Percentiles rank a stretch among this genome's conserved stretches.
Evolutionary conservation across 2,888 invertebrate genomes (phyloP).

Genomic region (Hypomecis atomaria): DNA sequence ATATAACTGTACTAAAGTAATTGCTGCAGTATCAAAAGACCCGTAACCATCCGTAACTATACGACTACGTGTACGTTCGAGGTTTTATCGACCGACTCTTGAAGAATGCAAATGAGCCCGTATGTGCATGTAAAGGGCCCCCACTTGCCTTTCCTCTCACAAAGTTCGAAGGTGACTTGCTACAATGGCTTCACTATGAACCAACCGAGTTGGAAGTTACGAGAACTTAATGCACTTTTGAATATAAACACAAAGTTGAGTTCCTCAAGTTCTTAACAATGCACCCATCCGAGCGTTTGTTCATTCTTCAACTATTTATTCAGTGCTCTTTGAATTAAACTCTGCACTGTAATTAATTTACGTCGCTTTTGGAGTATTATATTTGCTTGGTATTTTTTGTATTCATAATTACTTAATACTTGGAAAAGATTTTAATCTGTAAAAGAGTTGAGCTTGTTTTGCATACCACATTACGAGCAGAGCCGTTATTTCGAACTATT

Average conservation of each 20-base stretch:
- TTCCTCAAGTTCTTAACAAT: slow-evolving; percentile 53
- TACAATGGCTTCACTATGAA: slow-evolving; percentile 43
- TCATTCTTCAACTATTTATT: slow-evolving; percentile 38
- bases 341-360: slow-evolving; percentile 36
- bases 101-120: slow-evolving; percentile 10
- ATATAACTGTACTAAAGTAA: too few relatives aligned
- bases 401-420: neutral
- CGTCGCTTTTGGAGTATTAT: slow-evolving; percentile 5
- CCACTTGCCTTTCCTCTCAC: slow-evolving; percentile 20
- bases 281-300: slow-evolving; percentile 37
- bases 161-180: slow-evolving; percentile 28
- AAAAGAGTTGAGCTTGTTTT: neutral
- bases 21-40: too few relatives aligned
- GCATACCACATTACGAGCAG: neutral
- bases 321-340: slow-evolving; percentile 34
- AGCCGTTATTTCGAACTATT: neutral
- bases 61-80: neutral
- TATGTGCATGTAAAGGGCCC: slow-evolving; percentile 12
- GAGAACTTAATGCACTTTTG: slow-evolving; percentile 63
- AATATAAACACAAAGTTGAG: slow-evolving; percentile 60
- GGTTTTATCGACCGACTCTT: slow-evolving; percentile 1
- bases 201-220: slow-evolving; percentile 56
- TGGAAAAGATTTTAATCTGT: neutral
- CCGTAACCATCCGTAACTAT: too few relatives aligned
- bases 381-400: neutral